These are phyloP conservation scores for Acrocephalus scirpaceus DNA, from an alignment of 2,797 vertebrate genomes.

Conservation along the genomic window DNA sequence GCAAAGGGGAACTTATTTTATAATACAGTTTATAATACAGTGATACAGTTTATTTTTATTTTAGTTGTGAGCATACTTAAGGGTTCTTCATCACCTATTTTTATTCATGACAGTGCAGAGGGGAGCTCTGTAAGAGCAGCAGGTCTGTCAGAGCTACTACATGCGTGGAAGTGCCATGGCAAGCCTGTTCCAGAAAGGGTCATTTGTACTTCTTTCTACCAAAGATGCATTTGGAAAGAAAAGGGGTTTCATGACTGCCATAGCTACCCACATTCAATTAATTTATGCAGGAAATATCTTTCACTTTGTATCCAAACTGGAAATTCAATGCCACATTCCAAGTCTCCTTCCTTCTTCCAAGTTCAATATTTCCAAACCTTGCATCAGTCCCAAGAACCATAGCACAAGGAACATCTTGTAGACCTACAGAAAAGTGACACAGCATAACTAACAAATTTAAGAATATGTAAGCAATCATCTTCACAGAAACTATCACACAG, in stretches of 20 bases:
- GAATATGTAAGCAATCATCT: background rate
- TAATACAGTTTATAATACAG: too few species aligned
- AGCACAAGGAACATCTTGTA: background rate
- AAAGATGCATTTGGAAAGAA: background rate
- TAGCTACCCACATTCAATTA: background rate
- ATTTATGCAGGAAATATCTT: background rate
- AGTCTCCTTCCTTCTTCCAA: background rate
- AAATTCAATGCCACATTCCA: background rate
- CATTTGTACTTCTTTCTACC: background rate
- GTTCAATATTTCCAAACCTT: background rate
- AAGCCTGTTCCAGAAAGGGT: background rate
- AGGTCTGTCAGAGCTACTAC: background rate
- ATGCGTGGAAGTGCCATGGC: background rate
- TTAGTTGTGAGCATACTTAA: background rate
- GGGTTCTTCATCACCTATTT: background rate
- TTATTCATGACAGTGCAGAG: background rate
- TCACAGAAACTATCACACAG: background rate
- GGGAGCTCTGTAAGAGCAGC: background rate
- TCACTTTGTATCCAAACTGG: background rate
- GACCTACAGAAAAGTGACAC: background rate
- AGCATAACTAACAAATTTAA: background rate
- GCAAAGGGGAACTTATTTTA: background rate
- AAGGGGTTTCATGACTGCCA: background rate
- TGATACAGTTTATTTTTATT: background rate
- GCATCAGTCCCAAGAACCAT: background rate